Percentiles rank a stretch among this genome's conserved stretches.
Evolutionary conservation across 1,140 invertebrate genomes (phyloP).

Genomic region (Nephila pilipes): DNA sequence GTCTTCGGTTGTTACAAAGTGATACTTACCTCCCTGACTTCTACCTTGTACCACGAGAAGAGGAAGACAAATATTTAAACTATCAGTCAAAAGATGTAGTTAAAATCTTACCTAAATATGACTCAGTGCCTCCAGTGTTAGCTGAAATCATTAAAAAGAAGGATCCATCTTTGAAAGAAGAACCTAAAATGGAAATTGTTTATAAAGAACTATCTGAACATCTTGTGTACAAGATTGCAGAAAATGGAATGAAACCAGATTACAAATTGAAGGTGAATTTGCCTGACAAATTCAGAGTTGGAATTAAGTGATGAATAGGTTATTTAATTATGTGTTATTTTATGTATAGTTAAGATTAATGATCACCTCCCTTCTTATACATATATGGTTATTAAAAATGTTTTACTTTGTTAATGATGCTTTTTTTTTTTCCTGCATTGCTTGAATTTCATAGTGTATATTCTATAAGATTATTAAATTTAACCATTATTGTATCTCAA

Average conservation of each 20-base stretch:
- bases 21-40: constrained; percentile 57
- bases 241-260: constrained; percentile 17
- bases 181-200: constrained; percentile 50
- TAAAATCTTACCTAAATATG: constrained; percentile 36
- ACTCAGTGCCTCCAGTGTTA: constrained; percentile 44
- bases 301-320: background rate
- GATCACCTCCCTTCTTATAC: no score
- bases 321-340: background rate
- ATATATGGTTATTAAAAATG: no score
- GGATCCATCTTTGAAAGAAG: background rate
- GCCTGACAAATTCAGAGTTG: constrained; percentile 30
- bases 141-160: constrained; percentile 5
- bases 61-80: constrained; percentile 47
- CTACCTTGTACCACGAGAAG: constrained; percentile 54
- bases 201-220: constrained; percentile 46
- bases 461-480: no score
- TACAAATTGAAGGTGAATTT: constrained; percentile 51
- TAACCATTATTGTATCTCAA: no score
- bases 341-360: background rate
- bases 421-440: no score
- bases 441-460: no score
- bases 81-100: background rate
- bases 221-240: constrained; percentile 41
- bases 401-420: no score
- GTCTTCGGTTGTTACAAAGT: background rate